Evolutionary conservation across 2,113 vertebrate genomes (phyloP).

Genomic region (Calyptommatus sinebrachiatus): DNA sequence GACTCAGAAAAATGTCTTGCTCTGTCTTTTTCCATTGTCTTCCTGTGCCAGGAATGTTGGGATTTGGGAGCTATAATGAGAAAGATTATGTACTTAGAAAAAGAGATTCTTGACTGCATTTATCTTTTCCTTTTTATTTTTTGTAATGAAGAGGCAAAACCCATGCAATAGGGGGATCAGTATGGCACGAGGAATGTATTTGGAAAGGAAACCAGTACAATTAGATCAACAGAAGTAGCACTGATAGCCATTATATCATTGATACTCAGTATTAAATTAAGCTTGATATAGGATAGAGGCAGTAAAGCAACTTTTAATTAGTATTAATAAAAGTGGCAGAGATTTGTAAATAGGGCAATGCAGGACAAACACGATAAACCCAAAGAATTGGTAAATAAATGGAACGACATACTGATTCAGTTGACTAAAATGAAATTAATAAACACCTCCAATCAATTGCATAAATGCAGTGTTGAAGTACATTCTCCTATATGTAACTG

Average conservation of each 20-base stretch:
- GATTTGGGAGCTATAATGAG: background rate
- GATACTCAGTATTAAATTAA: background rate
- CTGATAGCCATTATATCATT: background rate
- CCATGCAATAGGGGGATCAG: background rate
- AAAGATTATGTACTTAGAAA: background rate
- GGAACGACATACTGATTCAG: too few species aligned
- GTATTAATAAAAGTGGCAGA: too few species aligned
- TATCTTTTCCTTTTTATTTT: background rate
- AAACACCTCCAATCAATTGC: too few species aligned
- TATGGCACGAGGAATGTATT: background rate
- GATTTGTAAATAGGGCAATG: too few species aligned
- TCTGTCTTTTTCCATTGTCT: background rate
- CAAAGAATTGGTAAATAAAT: too few species aligned
- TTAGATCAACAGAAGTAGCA: background rate
- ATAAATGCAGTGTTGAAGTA: too few species aligned
- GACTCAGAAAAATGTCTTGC: conserved; percentile 36
- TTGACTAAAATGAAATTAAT: too few species aligned
- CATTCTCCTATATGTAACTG: too few species aligned
- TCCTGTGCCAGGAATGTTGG: conserved; percentile 20
- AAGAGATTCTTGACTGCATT: background rate
- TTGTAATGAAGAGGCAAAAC: background rate
- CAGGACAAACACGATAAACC: too few species aligned
- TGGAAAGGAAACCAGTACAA: background rate
- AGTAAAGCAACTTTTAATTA: too few species aligned
- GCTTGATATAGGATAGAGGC: too few species aligned